Percentiles rank a stretch among this genome's conserved stretches.
Conservation (phyloP, 2,797 vertebrate species). For the Falco columbarius region DNA sequence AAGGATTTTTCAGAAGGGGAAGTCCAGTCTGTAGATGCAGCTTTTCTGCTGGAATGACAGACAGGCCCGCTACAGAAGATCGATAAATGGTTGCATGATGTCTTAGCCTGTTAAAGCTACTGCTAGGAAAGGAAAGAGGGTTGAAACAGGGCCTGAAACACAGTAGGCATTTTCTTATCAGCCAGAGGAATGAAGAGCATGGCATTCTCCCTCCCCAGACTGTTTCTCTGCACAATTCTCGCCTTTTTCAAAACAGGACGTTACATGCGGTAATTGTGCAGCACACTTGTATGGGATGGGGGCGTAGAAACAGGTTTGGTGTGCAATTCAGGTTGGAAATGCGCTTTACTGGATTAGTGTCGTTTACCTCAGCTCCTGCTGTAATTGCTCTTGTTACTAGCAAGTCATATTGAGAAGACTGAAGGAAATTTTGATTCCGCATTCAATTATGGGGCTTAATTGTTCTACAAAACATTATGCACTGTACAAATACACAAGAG, state of each 20-base stretch:
- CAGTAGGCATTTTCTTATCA: accelerated
- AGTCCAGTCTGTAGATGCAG: neutral
- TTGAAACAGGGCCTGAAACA: neutral
- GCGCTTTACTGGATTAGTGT: neutral
- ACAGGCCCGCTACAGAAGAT: neutral
- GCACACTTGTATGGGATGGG: neutral
- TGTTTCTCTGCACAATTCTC: accelerated
- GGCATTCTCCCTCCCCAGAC: neutral
- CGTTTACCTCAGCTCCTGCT: neutral
- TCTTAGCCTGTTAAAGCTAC: neutral
- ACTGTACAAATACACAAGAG: neutral
- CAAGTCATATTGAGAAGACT: neutral
- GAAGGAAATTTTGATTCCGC: neutral
- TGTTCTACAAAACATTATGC: neutral
- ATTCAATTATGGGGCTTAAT: neutral
- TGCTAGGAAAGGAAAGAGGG: neutral
- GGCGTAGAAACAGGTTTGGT: slow-evolving; percentile 39
- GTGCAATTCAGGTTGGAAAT: slow-evolving; percentile 26
- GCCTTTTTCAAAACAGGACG: neutral
- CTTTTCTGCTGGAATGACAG: neutral
- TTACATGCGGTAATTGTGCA: neutral
- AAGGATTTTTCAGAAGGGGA: neutral
- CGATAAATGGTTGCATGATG: accelerated
- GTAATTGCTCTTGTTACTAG: neutral
- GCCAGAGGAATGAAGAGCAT: neutral